These are phyloP conservation scores for Andrena bucephala DNA, from an alignment of 2,888 invertebrate species.

Conservation along the genomic window DNA sequence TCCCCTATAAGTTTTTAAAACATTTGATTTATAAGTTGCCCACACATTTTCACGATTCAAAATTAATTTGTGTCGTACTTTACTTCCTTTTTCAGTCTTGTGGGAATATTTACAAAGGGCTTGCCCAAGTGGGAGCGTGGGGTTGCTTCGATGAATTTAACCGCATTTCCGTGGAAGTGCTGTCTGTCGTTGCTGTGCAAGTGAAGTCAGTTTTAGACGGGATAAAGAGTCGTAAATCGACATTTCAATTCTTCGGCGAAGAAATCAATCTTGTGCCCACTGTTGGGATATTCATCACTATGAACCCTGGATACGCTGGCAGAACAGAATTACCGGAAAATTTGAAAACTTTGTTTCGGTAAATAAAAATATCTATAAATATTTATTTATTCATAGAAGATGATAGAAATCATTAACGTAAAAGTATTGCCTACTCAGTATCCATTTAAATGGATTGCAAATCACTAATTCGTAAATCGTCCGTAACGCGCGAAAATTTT, in stretches of 20 bases:
- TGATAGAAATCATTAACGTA: too few relatives aligned
- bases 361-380: background rate
- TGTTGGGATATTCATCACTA: constrained; percentile 97
- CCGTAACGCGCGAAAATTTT: too few relatives aligned
- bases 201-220: constrained; percentile 95
- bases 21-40: too few relatives aligned
- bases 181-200: constrained; percentile 98
- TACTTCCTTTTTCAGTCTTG: constrained; percentile 87
- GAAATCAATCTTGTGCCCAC: constrained; percentile 90
- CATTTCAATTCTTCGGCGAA: constrained; percentile 95
- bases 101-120: constrained; percentile 97
- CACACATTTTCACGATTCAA: background rate
- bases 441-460: background rate
- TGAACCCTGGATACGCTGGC: constrained; percentile 98
- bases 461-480: too few relatives aligned
- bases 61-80: constrained; percentile 1
- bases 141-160: constrained; percentile 99
- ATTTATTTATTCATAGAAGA: background rate
- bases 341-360: constrained; percentile 86
- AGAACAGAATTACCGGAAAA: constrained; percentile 96
- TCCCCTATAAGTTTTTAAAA: too few relatives aligned
- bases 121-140: constrained; percentile 98
- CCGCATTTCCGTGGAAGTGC: constrained; percentile 96
- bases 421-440: too few relatives aligned
- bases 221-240: constrained; percentile 92